Base-by-base conservation (phyloP, 30 jellyfish, hydroid and myxozoan species). In the Haliclystus octoradiatus region DNA sequence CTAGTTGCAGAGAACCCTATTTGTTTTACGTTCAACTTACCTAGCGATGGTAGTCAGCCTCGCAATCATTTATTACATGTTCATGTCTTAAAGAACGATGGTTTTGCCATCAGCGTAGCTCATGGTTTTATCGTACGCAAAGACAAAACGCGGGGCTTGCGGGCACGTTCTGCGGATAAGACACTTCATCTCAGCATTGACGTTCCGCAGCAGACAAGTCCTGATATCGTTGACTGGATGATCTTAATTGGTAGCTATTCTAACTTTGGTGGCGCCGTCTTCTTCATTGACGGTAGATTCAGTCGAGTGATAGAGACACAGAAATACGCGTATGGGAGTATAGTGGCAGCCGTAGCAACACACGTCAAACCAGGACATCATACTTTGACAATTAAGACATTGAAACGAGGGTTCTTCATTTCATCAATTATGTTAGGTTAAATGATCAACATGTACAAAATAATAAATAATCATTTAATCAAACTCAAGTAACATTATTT, bases 301-400 rank as follows among this genome's bases (percentile, higher is more conserved):
- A 88, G 97, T 71, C 94, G 97, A 4, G 86, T 88, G 15, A 88
- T 88, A 2, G 97, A 88, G 62, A 88, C 97, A 0, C 94, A 88
- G 63, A 88, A 88, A 70, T 88, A 88, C 61, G 94, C 97, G 2
- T 88, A 88, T 68, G 97, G 97, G 0, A 88, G 97, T 49, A 88
- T 88, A n/a, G 94, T 88, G 19, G 97, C 97, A 0, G 97, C 97
- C 9, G 97, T 88, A 27, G 97, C 97, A 27, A 88, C 97, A 0
- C 94, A 78, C 66, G 97, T 88, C 15, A 85, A 88, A 40, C 97
- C 94, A 2, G 97, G 97, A 31, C 71, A 68, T 28, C 97, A 88
- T 50, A 60, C 52, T 50, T 74, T 88, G 34, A 83, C 79, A 15
- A 88, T 88, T 23, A 88, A 79, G 33, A 79, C 97, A 22, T 72